Evolutionary conservation across 1,140 invertebrate species (phyloP).

Genomic region (Scaptomyza graminum): DNA sequence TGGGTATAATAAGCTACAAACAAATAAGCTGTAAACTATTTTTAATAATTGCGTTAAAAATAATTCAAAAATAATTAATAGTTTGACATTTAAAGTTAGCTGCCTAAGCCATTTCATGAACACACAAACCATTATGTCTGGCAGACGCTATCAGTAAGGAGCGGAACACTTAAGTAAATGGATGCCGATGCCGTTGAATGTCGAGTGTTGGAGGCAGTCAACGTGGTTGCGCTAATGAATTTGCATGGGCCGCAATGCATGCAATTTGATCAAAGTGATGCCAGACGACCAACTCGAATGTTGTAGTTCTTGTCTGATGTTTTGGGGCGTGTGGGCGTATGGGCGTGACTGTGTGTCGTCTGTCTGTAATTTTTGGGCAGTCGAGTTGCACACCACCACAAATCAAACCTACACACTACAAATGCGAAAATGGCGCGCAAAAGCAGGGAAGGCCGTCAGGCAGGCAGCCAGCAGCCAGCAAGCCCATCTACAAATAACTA

Average conservation of each 20-base stretch:
- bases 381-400: slow-evolving; percentile 26
- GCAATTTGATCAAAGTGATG: slow-evolving; percentile 47
- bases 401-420: slow-evolving; percentile 73
- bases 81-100: neutral
- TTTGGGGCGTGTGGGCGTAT: neutral
- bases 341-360: neutral
- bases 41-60: neutral
- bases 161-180: slow-evolving; percentile 1
- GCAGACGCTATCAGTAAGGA: slow-evolving; percentile 5
- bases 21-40: no score
- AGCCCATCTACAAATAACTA: slow-evolving; percentile 27
- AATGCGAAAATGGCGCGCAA: slow-evolving; percentile 54
- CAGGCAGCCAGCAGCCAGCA: no score
- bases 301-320: neutral
- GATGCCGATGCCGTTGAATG: neutral
- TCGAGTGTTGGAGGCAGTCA: neutral
- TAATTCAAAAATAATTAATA: neutral
- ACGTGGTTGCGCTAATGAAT: slow-evolving; percentile 60
- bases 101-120: neutral
- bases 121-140: neutral
- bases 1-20: neutral
- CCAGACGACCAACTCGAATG: neutral
- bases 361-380: neutral
- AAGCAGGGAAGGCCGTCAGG: slow-evolving; percentile 6
- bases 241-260: slow-evolving; percentile 44